These are phyloP conservation scores for Syngnathus rostellatus DNA, from an alignment of 2,797 vertebrate species.

Conservation along the genomic window DNA sequence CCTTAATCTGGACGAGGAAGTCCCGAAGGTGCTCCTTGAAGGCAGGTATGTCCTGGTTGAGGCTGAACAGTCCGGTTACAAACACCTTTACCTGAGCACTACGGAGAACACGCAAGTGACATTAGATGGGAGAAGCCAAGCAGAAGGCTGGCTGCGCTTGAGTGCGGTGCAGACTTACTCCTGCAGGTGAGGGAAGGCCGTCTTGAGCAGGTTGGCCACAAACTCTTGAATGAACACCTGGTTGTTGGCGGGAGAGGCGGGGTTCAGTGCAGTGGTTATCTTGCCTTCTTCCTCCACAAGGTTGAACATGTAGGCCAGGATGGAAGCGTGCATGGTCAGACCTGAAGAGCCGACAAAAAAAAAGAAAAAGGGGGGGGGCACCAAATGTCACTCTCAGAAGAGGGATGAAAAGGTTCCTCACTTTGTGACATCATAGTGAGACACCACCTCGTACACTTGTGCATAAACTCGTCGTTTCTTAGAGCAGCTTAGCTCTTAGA, in stretches of 20 bases:
- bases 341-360: slow-evolving; percentile 60
- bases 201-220: slow-evolving; percentile 96
- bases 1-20: slow-evolving; percentile 99
- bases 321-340: slow-evolving; percentile 96
- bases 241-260: slow-evolving; percentile 84
- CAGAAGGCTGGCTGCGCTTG: not conserved
- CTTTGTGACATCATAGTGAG: no score
- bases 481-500: no score
- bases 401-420: no score
- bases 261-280: slow-evolving; percentile 84
- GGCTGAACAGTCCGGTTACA: slow-evolving; percentile 96
- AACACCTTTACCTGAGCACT: slow-evolving; percentile 99
- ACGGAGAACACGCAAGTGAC: slow-evolving; percentile 15
- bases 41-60: slow-evolving; percentile 99
- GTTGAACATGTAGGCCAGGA: slow-evolving; percentile 99
- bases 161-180: slow-evolving; percentile 72
- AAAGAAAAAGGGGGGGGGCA: not conserved
- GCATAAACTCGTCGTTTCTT: no score
- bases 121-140: not conserved
- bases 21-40: slow-evolving; percentile 98
- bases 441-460: no score
- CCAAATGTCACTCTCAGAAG: not conserved
- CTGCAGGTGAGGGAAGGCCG: slow-evolving; percentile 95
- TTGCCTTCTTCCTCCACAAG: slow-evolving; percentile 98
- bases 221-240: slow-evolving; percentile 97